Percentiles rank a stretch among this genome's conserved stretches.
These are phyloP conservation scores for Eulemur albifrons DNA, from an alignment of 2,797 vertebrate genomes.

Conservation along the genomic window DNA sequence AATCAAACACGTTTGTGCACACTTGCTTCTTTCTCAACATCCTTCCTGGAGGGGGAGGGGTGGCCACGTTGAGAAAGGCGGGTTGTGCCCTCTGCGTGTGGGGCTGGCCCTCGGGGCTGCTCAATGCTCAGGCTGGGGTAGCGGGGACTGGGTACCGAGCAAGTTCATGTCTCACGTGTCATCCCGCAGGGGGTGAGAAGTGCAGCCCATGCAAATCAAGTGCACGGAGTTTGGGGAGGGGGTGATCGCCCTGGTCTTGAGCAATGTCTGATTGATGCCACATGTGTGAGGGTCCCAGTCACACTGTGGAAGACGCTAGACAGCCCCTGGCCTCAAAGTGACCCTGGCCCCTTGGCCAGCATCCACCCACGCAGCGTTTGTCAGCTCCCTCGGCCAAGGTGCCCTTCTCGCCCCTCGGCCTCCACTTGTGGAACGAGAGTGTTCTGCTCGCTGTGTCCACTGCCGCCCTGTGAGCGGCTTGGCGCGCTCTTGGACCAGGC, in stretches of 20 bases:
- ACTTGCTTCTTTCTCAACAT: background rate
- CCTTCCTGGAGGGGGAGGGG: accelerated
- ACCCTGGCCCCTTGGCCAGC: background rate
- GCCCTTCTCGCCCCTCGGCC: background rate
- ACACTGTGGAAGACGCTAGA: background rate
- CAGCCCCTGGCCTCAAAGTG: background rate
- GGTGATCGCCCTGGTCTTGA: slow-evolving; percentile 12
- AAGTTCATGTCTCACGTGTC: background rate
- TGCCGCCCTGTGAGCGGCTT: background rate
- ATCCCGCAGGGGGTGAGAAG: background rate
- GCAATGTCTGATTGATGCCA: slow-evolving; percentile 62
- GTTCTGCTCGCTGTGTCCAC: background rate
- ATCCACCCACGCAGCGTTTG: background rate
- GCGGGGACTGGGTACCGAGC: background rate
- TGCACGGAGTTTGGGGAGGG: background rate
- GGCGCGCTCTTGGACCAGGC: accelerated
- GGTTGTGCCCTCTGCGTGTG: accelerated
- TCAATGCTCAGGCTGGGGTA: accelerated
- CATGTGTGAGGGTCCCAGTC: slow-evolving; percentile 38
- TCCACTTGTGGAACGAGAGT: background rate
- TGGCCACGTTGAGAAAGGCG: background rate
- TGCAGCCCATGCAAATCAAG: background rate
- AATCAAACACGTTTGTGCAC: background rate
- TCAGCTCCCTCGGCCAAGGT: background rate
- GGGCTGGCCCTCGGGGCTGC: too few relatives aligned